Conservation (phyloP, 2,113 vertebrate species). For the Callionymus lyra region DNA sequence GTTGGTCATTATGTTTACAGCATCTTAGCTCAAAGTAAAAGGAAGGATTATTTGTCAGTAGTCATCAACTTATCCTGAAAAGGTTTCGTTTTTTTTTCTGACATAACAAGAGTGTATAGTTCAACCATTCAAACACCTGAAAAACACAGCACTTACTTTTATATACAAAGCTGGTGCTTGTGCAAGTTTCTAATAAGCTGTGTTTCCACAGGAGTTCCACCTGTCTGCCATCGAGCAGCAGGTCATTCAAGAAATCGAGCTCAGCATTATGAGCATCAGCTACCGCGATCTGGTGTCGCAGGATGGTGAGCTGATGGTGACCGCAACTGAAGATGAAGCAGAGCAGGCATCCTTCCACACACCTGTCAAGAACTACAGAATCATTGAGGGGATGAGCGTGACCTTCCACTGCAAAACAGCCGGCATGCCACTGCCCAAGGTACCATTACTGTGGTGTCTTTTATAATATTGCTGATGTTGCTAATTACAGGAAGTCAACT, state of each 20-base stretch:
- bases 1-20: constrained; percentile 59
- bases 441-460: no score
- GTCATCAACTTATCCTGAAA: not conserved
- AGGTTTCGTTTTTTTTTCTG: no score
- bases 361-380: constrained; percentile 86
- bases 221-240: constrained; percentile 87
- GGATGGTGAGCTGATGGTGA: constrained; percentile 83
- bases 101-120: no score
- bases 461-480: no score
- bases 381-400: constrained; percentile 86
- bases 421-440: constrained; percentile 89
- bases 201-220: constrained; percentile 76
- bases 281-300: constrained; percentile 85
- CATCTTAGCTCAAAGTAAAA: no score
- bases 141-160: no score
- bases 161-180: no score
- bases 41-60: not conserved
- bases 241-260: constrained; percentile 89
- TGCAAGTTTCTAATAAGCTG: not conserved
- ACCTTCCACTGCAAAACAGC: constrained; percentile 91
- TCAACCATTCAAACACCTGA: no score
- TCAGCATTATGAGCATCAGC: constrained; percentile 81
- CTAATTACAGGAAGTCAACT: no score
- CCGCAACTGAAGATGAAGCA: constrained; percentile 74
- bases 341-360: constrained; percentile 78